Base-by-base conservation (phyloP, 2,888 invertebrate species). In the Phanerotoma sp. region DNA sequence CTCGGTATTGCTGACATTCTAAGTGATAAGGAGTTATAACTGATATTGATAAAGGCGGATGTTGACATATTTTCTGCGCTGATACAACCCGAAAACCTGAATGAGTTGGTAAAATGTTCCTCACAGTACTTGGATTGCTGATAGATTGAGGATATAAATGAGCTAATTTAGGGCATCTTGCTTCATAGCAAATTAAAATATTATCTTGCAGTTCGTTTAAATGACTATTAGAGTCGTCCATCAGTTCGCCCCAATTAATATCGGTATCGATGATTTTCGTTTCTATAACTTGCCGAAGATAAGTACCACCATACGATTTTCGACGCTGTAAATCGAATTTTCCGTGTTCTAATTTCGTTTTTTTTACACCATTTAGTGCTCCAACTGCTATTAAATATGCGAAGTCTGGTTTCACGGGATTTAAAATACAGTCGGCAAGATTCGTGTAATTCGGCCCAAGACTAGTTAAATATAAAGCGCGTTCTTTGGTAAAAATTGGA, bases 181-280 rank as follows among this genome's bases (percentile, higher is more conserved):
- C 85, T 0, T 84, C 82, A 71, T 84, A 88, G 22, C 80, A 79
- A 22, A 86, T 70, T 48, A 88, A 75, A 45, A 87, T 66, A 57
- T 81, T 81, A 58, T 86, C 86, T 70, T 86, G 83, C 42, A 88
- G 68, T 40, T 82, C 80, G 18, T 81, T 80, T 47, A 86, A 68
- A 25, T 79, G 77, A 5, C 79, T 69, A 51, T 75, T 68, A 0
- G 82, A 79, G 41, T 81, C 77, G 57, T 84, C 83, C 72, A 81
- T 82, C n/a, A 85, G 79, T 68, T 80, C 76, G 58, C 84, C 84
- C 85, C 85, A 85, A 57, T 84, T 82, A 20, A 85, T 80, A 62
- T 82, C 80, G 9, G 81, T 77, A 52, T 75, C 72, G 1, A 65
- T 70, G 4, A 75, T 62, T 55, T 71, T 73, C 0, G 70, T 71